phyloP scores from a whole-genome alignment of 2,797 vertebrate genomes.

The Leptatherina wallacei region DNA sequence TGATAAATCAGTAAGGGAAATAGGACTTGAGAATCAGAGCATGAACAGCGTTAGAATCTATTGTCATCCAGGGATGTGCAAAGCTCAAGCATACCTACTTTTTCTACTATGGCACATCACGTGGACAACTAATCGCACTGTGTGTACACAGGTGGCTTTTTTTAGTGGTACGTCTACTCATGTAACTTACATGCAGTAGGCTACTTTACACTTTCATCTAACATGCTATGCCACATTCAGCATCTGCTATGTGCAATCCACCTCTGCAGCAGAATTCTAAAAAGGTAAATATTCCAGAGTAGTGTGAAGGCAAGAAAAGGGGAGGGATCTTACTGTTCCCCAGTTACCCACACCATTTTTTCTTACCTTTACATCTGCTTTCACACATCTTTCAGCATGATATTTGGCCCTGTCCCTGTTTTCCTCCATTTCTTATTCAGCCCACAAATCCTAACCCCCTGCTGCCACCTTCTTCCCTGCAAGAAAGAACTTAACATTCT shows the following conservation, averaged over 20 bases:
- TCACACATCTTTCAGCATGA: conserved; percentile 56
- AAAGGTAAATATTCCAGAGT: conserved; percentile 69
- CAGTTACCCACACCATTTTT: conserved; percentile 44
- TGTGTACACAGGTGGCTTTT: conserved; percentile 47
- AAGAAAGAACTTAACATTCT: conserved; percentile 56
- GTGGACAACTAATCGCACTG: conserved; percentile 48
- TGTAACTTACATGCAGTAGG: conserved; percentile 53
- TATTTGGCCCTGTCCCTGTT: conserved; percentile 46
- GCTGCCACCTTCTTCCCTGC: conserved; percentile 14
- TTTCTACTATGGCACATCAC: conserved; percentile 48
- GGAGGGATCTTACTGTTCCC: conserved; percentile 65
- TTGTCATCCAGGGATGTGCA: conserved; percentile 43
- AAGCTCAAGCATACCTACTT: conserved; percentile 54
- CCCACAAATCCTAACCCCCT: conserved; percentile 31
- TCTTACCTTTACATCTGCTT: conserved; percentile 53
- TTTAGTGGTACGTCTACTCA: conserved; percentile 52
- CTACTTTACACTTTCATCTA: conserved; percentile 44
- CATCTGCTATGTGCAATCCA: conserved; percentile 28
- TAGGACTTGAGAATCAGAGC: conserved; percentile 34
- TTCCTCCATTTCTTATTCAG: conserved; percentile 39
- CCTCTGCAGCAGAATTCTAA: conserved; percentile 46
- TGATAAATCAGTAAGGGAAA: conserved; percentile 25
- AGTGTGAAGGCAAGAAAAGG: conserved; percentile 63
- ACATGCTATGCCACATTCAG: conserved; percentile 13
- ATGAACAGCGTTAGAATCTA: conserved; percentile 28